Evolutionary conservation across 2,797 vertebrate species (phyloP).

Genomic region (Ciconia nigra): DNA sequence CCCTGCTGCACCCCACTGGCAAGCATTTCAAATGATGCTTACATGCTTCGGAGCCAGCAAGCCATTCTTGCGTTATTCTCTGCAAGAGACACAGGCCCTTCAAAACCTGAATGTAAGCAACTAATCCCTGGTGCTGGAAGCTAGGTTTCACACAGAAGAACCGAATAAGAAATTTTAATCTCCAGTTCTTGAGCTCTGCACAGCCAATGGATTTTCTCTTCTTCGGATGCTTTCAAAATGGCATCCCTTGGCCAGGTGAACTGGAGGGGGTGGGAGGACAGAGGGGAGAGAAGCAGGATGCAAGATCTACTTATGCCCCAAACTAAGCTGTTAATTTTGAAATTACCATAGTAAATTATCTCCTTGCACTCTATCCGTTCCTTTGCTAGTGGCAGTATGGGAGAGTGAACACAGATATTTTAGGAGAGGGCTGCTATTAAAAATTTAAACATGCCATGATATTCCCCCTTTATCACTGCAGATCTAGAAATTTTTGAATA

Average conservation of each 20-base stretch:
- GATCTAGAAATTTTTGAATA: not conserved
- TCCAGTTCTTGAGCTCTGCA: not conserved
- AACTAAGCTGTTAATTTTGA: not conserved
- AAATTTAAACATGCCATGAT: not conserved
- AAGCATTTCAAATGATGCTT: not conserved
- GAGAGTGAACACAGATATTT: not conserved
- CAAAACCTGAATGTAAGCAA: not conserved
- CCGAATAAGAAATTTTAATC: not conserved
- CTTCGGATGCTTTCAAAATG: not conserved
- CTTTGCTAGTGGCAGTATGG: not conserved
- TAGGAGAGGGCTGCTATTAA: not conserved
- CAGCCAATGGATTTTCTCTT: not conserved
- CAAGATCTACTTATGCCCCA: not conserved
- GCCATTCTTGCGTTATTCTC: not conserved
- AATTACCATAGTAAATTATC: not conserved
- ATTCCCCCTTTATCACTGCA: not conserved
- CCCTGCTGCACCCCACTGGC: not conserved
- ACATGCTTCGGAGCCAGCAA: not conserved
- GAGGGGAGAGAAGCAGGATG: not conserved
- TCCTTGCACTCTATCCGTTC: not conserved
- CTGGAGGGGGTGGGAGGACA: not conserved
- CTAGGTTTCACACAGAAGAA: not conserved
- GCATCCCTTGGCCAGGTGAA: not conserved
- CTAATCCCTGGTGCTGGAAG: not conserved
- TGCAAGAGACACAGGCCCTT: not conserved